These are phyloP conservation scores for Megaceryle torquata DNA, from an alignment of 2,113 vertebrate genomes.

Conservation along the genomic window DNA sequence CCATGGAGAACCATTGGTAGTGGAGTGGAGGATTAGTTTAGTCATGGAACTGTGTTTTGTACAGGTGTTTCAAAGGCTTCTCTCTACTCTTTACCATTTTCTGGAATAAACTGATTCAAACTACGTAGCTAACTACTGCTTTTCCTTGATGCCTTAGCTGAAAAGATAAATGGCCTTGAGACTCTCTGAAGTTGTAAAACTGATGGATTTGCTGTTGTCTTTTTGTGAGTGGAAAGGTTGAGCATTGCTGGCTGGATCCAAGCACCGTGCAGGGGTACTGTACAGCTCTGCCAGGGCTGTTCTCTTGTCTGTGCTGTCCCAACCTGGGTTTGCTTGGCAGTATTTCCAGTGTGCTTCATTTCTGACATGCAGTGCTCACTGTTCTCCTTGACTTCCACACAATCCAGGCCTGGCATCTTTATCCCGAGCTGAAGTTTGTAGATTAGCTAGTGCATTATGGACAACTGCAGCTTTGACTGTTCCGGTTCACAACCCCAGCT, in stretches of 20 bases:
- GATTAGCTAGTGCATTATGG: background rate
- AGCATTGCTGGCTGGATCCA: background rate
- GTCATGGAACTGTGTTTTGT: background rate
- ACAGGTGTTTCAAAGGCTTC: constrained; percentile 13
- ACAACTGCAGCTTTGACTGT: background rate
- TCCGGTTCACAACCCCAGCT: background rate
- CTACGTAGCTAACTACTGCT: background rate
- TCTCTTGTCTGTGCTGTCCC: background rate
- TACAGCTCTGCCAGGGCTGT: background rate
- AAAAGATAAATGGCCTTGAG: background rate
- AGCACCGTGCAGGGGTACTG: background rate
- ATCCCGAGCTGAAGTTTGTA: background rate
- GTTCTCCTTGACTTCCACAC: background rate
- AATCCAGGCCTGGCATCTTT: background rate
- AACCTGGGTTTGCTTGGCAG: background rate
- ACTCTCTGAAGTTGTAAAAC: background rate
- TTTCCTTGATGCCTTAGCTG: background rate
- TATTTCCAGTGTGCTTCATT: background rate
- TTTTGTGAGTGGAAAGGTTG: background rate
- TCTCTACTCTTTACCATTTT: background rate
- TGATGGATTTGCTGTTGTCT: background rate
- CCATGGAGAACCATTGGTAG: background rate
- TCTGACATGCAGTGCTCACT: background rate
- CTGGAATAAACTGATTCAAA: constrained; percentile 8
- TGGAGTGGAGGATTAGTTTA: constrained; percentile 22